phyloP scores from a whole-genome alignment of 2,888 invertebrate species.

The Melanotus villosus region DNA sequence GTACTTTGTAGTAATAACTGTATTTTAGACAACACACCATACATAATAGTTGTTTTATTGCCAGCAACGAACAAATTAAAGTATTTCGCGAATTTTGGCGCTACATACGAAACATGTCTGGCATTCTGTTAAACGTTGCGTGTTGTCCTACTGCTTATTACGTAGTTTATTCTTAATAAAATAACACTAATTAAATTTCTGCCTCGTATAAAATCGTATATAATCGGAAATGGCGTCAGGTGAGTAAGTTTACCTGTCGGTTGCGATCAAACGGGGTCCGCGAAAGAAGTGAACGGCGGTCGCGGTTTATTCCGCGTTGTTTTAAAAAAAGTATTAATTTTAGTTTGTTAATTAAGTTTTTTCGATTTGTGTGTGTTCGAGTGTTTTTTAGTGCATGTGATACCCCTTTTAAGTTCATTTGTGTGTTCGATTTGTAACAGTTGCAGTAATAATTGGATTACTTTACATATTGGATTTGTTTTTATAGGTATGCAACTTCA shows the following conservation, averaged over 20 bases:
- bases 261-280: slow-evolving; percentile 54
- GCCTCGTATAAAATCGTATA: slow-evolving; percentile 50
- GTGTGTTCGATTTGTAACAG: not conserved
- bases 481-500: not conserved
- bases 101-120: not conserved
- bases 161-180: slow-evolving; percentile 23
- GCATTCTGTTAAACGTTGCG: not conserved
- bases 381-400: slow-evolving; percentile 7
- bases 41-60: not conserved
- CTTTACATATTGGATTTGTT: slow-evolving; percentile 36
- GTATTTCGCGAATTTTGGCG: not conserved
- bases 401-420: not conserved
- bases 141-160: slow-evolving; percentile 9
- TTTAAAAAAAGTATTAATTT: not conserved
- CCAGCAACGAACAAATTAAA: not conserved
- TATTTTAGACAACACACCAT: slow-evolving; percentile 7
- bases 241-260: slow-evolving; percentile 56
- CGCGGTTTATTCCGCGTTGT: slow-evolving; percentile 42
- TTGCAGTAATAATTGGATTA: slow-evolving; percentile 25
- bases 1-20: too few relatives aligned
- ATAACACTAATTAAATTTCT: slow-evolving; percentile 47
- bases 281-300: slow-evolving; percentile 50
- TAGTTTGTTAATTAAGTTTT: not conserved
- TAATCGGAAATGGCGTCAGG: slow-evolving; percentile 49
- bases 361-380: not conserved